Base-by-base conservation (phyloP, 2,888 invertebrate genomes). In the Xylocampa areola region DNA sequence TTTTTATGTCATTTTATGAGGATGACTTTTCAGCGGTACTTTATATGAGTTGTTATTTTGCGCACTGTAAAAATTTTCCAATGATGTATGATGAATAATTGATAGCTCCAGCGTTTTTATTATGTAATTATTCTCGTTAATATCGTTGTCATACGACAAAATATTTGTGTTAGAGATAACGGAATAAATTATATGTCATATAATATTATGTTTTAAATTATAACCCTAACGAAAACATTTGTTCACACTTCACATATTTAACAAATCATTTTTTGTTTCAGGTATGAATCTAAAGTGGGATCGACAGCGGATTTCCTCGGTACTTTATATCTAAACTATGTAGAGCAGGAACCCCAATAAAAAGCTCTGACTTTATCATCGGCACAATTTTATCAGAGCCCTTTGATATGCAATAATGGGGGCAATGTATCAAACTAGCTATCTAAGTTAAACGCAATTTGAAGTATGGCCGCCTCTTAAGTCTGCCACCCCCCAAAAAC, bases 381-480 rank as follows among this genome's bases (percentile, higher is more conserved):
- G 69, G 73, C 74, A 81, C 80, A 84, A 84, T 83, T 85, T 90
- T 92, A 91, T 91, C 92, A 84, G 81, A 79, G 81, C 85, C 85
- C 82, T 87, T 91, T 89, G 89, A 92, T 92, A 92, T 91, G 92
- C 91, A 92, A 92, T 92, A 92, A 91, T 88, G 89, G 90, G 69
- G 80, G 86, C 88, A 82, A 94, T 94, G 88, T 91, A 92, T 94
- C 92, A 93, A 91, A 92, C 89, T 89, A 91, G 90, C 89, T 92
- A 91, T 91, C 91, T 91, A 88, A 92, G 84, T 92, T 90, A 91
- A 92, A 93, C 91, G 89, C 91, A 90, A 90, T 93, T 92, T 94
- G 93, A 94, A 90, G 92, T 91, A 93, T 91, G 90, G 90, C 88
- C 83, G 85, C 81, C 87, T 90, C 91, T 92, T 89, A 92, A 92